Evolutionary conservation across 2,888 invertebrate genomes (phyloP).

Genomic region (Ctena decussata): DNA sequence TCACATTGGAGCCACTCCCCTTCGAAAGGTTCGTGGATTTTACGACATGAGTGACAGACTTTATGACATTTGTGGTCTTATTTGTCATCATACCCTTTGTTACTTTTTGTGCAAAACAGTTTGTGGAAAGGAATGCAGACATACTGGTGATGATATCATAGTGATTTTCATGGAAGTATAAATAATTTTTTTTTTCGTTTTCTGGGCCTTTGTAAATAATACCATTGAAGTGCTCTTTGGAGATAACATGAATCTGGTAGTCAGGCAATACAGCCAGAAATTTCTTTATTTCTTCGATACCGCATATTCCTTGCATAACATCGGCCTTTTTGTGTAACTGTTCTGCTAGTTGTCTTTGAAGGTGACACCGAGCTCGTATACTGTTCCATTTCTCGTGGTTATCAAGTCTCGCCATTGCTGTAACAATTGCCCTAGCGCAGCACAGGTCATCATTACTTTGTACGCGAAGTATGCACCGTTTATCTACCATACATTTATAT

Average conservation of each 20-base stretch:
- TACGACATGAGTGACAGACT: slow-evolving; percentile 24
- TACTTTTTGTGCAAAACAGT: slow-evolving; percentile 30
- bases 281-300: slow-evolving; percentile 45
- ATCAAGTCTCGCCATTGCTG: slow-evolving; percentile 53
- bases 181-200: slow-evolving; percentile 25
- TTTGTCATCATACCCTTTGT: slow-evolving; percentile 20
- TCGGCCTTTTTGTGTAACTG: slow-evolving; percentile 21
- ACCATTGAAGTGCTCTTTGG: slow-evolving; percentile 44
- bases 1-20: slow-evolving; percentile 22
- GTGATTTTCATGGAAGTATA: slow-evolving; percentile 50
- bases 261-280: slow-evolving; percentile 33
- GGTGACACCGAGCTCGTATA: slow-evolving; percentile 15
- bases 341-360: too few species aligned
- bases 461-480: slow-evolving; percentile 38
- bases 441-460: slow-evolving; percentile 49
- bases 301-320: slow-evolving; percentile 35
- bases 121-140: slow-evolving; percentile 38
- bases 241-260: slow-evolving; percentile 46
- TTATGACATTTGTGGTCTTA: slow-evolving; percentile 22
- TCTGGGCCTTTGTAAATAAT: slow-evolving; percentile 52
- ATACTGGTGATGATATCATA: slow-evolving; percentile 56
- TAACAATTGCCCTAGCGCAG: slow-evolving; percentile 57
- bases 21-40: slow-evolving; percentile 10
- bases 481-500: neutral
- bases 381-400: slow-evolving; percentile 42